Base-by-base conservation (phyloP, 2,797 vertebrate genomes). In the Rhabdomys pumilio region DNA sequence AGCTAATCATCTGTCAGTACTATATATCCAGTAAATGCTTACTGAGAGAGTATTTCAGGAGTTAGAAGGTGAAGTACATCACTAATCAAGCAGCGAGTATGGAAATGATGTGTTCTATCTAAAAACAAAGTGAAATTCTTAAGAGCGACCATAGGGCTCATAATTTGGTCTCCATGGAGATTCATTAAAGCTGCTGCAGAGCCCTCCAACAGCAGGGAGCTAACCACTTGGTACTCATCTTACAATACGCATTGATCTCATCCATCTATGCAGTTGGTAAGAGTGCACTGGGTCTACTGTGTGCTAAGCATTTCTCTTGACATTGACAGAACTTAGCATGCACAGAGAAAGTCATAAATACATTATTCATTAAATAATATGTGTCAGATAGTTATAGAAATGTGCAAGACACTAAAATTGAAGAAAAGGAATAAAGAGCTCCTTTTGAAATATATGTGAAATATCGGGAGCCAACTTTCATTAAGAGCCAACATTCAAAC, bases 391-490 rank as follows among this genome's bases (percentile, higher is more conserved):
- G 3, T 86, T 59, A 82, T 61, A 86, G 17, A 29, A 53, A 47
- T 93, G 53, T 26, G 8, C 8, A 85, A 29, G 50, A 91, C 91
- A 88, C 29, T 67, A 73, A 77, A 93, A 8, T 72, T 90, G 14
- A 81, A 22, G 50, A 53, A 67, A 24, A 15, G 11, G 31, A 61
- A 47, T 34, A 75, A 26, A 34, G 55, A 90, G 47, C 1, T 19
- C 4, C n/a, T 89, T 15, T 47, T 59, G 24, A 76, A 76, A 50
- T 29, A 47, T 50, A 8, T 91, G 19, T 34, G 59, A n/a, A 76
- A 84, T 9, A 6, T 38, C 76, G 15, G 6, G 5, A 38, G 4
- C 19, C 44, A 24, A 61, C 4, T 91, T 91, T 93, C 53, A 61
- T 81, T 59, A 81, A 10, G 47, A 50, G 47, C 50, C 50, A 50